A percentile compares a stretch with the other conserved stretches of the same genome.
Conservation (phyloP, 2,797 vertebrate species). For the Argentina silus region DNA sequence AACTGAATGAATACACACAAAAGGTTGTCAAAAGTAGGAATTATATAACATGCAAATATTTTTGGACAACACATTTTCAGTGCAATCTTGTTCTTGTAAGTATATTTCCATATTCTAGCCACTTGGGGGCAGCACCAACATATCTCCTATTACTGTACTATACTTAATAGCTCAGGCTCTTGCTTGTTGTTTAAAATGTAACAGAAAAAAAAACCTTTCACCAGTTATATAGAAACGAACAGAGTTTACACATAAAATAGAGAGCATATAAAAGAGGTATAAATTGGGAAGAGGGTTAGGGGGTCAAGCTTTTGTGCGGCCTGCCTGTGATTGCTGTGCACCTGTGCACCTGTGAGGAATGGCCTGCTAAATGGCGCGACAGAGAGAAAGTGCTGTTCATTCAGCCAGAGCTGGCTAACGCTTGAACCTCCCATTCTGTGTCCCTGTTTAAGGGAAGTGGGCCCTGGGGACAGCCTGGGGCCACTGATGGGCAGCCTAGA, state of each 20-base stretch:
- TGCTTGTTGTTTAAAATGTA: background rate
- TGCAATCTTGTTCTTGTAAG: background rate
- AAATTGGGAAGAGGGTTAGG: background rate
- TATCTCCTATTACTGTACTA: conserved; percentile 18
- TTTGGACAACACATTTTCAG: background rate
- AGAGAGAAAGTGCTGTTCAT: conserved; percentile 53
- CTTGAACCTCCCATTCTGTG: conserved; percentile 41
- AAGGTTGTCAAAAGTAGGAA: no score
- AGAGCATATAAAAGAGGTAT: conserved; percentile 2
- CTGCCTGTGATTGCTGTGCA: conserved; percentile 41
- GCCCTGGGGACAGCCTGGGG: conserved; percentile 72
- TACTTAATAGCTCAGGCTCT: background rate
- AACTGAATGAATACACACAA: no score
- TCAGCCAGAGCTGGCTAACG: conserved; percentile 52
- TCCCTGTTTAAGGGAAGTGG: conserved; percentile 77
- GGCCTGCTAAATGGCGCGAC: conserved; percentile 55
- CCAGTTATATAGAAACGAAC: background rate
- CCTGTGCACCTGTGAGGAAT: conserved; percentile 60
- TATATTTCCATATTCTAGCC: conserved; percentile 34
- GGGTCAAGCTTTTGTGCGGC: conserved; percentile 40
- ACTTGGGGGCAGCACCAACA: conserved; percentile 69
- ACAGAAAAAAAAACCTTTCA: background rate
- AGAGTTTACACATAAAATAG: conserved; percentile 7
- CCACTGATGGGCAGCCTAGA: conserved; percentile 89
- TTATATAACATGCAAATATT: background rate